Conservation (phyloP, 2,797 vertebrate genomes). For the Sparus aurata region DNA sequence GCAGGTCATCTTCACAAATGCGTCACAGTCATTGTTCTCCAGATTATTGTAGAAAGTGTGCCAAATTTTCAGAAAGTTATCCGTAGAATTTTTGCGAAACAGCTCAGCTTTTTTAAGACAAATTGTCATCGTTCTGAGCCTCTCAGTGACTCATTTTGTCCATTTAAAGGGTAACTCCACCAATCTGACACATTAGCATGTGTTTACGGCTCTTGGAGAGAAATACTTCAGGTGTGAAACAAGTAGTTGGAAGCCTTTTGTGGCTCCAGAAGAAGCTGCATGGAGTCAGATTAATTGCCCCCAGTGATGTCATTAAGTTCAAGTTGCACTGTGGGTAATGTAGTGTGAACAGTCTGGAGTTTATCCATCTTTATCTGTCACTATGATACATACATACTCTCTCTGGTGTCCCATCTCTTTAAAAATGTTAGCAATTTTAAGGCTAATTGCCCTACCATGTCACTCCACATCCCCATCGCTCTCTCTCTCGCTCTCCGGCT, state of each 20-base stretch:
- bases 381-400: neutral
- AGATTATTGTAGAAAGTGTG: neutral
- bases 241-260: too few species aligned
- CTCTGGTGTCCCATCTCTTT: slow-evolving; percentile 29
- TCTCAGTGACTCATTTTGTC: too few species aligned
- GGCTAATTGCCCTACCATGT: slow-evolving; percentile 31
- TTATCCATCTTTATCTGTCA: slow-evolving; percentile 13
- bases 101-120: neutral
- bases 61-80: neutral
- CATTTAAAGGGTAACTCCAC: too few species aligned
- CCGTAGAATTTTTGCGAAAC: neutral
- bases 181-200: too few species aligned
- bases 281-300: too few species aligned
- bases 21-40: neutral
- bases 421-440: slow-evolving; percentile 42
- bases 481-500: slow-evolving; percentile 13
- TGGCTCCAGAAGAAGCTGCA: too few species aligned
- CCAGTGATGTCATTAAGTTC: too few species aligned
- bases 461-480: slow-evolving; percentile 31
- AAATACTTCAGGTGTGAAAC: too few species aligned
- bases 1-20: neutral
- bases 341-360: neutral
- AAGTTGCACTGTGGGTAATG: too few species aligned
- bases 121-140: too few species aligned
- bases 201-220: too few species aligned